A percentile compares a stretch with the other conserved stretches of the same genome.
These are phyloP conservation scores for Dipodomys ordii DNA, from an alignment of 2,113 vertebrate species.

Conservation along the genomic window DNA sequence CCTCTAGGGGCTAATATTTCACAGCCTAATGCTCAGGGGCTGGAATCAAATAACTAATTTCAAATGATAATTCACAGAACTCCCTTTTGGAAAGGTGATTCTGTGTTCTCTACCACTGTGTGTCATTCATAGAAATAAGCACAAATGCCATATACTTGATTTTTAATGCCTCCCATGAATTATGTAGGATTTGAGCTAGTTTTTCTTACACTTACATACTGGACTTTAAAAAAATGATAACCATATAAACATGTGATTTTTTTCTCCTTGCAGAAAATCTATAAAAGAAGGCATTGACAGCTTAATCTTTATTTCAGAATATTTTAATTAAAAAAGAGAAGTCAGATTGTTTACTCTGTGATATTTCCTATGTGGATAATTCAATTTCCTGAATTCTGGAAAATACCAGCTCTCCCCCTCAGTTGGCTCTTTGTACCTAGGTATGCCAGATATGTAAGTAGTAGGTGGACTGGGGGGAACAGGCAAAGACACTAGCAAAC, in stretches of 20 bases:
- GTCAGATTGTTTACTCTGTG: slow-evolving; percentile 75
- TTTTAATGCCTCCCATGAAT: slow-evolving; percentile 73
- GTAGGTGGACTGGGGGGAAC: not conserved
- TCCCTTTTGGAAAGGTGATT: slow-evolving; percentile 59
- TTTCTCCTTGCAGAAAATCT: slow-evolving; percentile 75
- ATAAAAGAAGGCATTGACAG: slow-evolving; percentile 76
- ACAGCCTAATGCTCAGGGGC: slow-evolving; percentile 76
- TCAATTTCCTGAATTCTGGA: slow-evolving; percentile 78
- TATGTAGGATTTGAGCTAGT: slow-evolving; percentile 61
- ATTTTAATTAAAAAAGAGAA: slow-evolving; percentile 79
- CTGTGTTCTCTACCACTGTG: slow-evolving; percentile 47
- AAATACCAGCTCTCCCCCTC: slow-evolving; percentile 62
- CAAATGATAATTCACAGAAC: slow-evolving; percentile 70
- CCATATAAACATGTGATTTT: slow-evolving; percentile 75
- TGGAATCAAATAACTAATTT: slow-evolving; percentile 73
- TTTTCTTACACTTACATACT: slow-evolving; percentile 75
- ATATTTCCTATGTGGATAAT: slow-evolving; percentile 79
- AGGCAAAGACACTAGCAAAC: slow-evolving; percentile 21
- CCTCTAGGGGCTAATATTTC: slow-evolving; percentile 87
- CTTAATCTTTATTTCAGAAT: slow-evolving; percentile 78
- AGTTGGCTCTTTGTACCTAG: slow-evolving; percentile 54
- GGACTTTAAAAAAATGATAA: slow-evolving; percentile 74
- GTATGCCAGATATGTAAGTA: slow-evolving; percentile 56
- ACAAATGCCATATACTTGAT: slow-evolving; percentile 72
- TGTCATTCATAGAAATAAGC: slow-evolving; percentile 55